These are phyloP conservation scores for Watersipora subatra DNA, from an alignment of 1,140 invertebrate genomes.

Conservation along the genomic window DNA sequence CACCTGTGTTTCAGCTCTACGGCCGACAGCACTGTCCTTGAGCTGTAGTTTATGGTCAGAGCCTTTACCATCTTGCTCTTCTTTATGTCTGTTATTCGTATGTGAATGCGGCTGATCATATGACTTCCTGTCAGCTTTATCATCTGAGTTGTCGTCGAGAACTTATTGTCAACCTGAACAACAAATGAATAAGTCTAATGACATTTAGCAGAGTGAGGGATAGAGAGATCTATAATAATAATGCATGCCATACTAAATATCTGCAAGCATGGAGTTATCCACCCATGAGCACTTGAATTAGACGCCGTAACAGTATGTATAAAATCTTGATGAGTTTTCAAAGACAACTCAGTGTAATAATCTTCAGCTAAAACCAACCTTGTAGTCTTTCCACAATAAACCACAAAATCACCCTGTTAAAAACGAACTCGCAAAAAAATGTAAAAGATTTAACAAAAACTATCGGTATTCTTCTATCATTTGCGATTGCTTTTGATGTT, in stretches of 20 bases:
- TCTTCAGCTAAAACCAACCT: too few relatives aligned
- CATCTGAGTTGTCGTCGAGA: constrained; percentile 92
- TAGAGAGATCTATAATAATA: background rate
- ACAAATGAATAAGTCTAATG: constrained; percentile 83
- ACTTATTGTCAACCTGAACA: constrained; percentile 93
- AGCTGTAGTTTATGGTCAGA: constrained; percentile 93
- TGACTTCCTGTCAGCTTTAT: constrained; percentile 85
- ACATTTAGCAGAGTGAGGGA: constrained; percentile 19
- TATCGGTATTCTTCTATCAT: too few relatives aligned
- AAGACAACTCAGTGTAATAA: too few relatives aligned
- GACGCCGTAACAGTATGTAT: too few relatives aligned
- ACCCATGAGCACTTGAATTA: too few relatives aligned
- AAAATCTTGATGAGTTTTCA: too few relatives aligned
- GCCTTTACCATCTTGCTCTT: constrained; percentile 88
- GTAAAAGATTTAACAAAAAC: too few relatives aligned
- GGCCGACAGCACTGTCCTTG: constrained; percentile 83
- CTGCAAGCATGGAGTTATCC: background rate
- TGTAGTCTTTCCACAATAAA: too few relatives aligned
- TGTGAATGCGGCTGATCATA: constrained; percentile 81
- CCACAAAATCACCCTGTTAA: too few relatives aligned
- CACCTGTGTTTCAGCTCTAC: constrained; percentile 92
- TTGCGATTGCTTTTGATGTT: too few relatives aligned
- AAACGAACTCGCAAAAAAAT: too few relatives aligned
- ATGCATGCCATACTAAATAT: background rate
- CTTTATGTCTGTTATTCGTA: constrained; percentile 86